Conservation (phyloP, 2,888 invertebrate genomes). For the Crematogaster levior region DNA sequence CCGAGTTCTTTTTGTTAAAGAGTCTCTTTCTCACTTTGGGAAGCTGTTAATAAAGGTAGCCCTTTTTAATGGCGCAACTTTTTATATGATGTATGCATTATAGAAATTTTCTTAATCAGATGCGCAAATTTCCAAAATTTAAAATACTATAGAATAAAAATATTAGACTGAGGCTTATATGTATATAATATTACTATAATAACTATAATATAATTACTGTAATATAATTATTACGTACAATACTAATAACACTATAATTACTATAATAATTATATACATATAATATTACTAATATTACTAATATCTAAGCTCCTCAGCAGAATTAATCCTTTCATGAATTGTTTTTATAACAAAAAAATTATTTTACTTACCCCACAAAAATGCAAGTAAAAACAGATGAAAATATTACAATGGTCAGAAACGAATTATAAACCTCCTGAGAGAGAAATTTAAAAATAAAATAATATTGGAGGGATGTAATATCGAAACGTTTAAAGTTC, state of each 20-base stretch:
- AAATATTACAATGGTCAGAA: background rate
- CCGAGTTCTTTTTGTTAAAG: conserved; percentile 17
- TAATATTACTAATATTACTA: no score
- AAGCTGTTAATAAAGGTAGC: background rate
- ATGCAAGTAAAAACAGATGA: background rate
- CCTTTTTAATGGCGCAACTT: background rate
- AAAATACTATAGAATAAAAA: background rate
- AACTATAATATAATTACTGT: background rate
- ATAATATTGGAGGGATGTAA: background rate
- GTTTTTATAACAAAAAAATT: background rate
- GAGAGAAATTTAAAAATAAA: conserved; percentile 7
- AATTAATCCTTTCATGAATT: background rate
- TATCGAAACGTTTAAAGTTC: conserved; percentile 8
- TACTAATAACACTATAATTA: background rate
- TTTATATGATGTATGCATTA: background rate
- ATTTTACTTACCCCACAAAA: background rate
- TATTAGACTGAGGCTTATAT: background rate
- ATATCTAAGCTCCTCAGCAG: no score
- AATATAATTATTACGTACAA: no score
- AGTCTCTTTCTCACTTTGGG: background rate
- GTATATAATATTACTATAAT: background rate
- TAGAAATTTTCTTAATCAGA: background rate
- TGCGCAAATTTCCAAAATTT: background rate
- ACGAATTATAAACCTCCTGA: background rate
- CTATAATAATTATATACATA: no score